A percentile compares a stretch with the other conserved stretches of the same genome.
phyloP scores from a whole-genome alignment of 2,888 invertebrate species.

The Lymantria monacha region DNA sequence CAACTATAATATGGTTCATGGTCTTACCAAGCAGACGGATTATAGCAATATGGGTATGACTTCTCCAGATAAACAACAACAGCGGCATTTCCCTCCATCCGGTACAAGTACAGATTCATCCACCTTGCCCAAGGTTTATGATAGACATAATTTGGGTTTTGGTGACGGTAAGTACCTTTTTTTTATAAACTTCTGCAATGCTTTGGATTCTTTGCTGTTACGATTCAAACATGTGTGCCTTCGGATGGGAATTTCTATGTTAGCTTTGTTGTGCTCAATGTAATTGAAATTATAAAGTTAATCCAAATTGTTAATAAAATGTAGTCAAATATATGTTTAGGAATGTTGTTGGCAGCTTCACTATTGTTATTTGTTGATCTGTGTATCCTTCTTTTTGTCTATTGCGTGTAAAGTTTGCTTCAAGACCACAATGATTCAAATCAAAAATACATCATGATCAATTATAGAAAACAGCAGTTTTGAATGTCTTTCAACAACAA shows the following conservation, averaged over 20 bases:
- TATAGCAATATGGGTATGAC: slow-evolving; percentile 51
- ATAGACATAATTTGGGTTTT: slow-evolving; percentile 63
- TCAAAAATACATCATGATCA: background rate
- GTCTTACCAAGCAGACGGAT: slow-evolving; percentile 52
- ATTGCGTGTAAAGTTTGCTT: background rate
- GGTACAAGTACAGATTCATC: slow-evolving; percentile 56
- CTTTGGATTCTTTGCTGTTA: slow-evolving; percentile 42
- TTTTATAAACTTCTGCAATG: slow-evolving; percentile 22
- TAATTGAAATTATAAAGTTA: slow-evolving; percentile 3
- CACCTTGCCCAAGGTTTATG: slow-evolving; percentile 60
- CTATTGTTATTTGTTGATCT: background rate
- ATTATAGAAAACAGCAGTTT: background rate
- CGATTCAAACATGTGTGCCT: slow-evolving; percentile 24
- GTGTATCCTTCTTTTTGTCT: background rate
- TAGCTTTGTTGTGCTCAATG: slow-evolving; percentile 41
- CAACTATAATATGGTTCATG: slow-evolving; percentile 60
- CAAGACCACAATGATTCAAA: background rate
- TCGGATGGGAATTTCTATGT: slow-evolving; percentile 42
- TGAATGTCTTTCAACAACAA: slow-evolving; percentile 2
- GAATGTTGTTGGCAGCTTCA: slow-evolving; percentile 1
- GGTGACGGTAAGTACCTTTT: slow-evolving; percentile 66
- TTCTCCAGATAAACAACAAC: slow-evolving; percentile 53
- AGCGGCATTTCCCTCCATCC: slow-evolving; percentile 56
- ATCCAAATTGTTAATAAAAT: background rate
- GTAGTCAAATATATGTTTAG: slow-evolving; percentile 8